Percentiles rank a stretch among this genome's conserved stretches.
These are phyloP conservation scores for Lasioglossum figueresi DNA, from an alignment of 2,888 invertebrate species.

Conservation along the genomic window DNA sequence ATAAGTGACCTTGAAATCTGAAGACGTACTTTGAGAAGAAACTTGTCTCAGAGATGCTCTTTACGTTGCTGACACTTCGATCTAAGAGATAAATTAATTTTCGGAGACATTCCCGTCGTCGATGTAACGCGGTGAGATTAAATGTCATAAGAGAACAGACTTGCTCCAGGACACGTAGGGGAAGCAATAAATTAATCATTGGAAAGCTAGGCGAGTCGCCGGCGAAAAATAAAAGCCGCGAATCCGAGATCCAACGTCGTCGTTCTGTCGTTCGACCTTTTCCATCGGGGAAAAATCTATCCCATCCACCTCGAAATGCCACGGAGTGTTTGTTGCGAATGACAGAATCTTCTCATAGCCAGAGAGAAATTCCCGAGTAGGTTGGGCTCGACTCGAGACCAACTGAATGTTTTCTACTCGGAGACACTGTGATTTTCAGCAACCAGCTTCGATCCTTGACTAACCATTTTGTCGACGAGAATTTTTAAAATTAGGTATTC, in stretches of 20 bases:
- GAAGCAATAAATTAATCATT: constrained; percentile 59
- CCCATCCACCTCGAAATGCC: constrained; percentile 68
- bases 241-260: constrained; percentile 26
- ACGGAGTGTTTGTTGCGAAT: constrained; percentile 70
- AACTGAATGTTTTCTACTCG: background rate
- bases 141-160: constrained; percentile 41
- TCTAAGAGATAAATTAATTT: background rate
- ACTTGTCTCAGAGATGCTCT: background rate
- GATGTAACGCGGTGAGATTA: constrained; percentile 40
- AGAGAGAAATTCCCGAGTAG: constrained; percentile 35
- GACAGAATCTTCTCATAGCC: constrained; percentile 70
- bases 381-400: constrained; percentile 12
- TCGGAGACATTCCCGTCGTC: constrained; percentile 8
- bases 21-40: background rate
- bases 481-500: no score
- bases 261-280: constrained; percentile 68
- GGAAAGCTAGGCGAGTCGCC: constrained; percentile 26
- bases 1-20: background rate
- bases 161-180: constrained; percentile 22
- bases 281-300: constrained; percentile 62
- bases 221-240: constrained; percentile 40
- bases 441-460: background rate
- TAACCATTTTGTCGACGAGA: background rate
- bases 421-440: background rate
- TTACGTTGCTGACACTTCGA: background rate